phyloP scores from a whole-genome alignment of 2,797 vertebrate genomes.

The Typhlichthys subterraneus region DNA sequence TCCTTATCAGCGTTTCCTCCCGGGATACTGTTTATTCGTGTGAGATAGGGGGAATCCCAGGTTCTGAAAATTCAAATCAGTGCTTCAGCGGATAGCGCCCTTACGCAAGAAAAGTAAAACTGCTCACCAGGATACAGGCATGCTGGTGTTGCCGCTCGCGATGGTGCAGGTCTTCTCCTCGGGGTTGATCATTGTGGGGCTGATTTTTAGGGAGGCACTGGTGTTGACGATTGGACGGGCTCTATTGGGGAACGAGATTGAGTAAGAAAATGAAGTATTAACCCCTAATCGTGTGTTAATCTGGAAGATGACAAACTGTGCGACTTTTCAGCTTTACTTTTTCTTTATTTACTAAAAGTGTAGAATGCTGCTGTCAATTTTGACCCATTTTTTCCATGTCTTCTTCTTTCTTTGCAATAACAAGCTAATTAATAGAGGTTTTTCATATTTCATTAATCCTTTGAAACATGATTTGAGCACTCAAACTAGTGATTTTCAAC shows the following conservation, averaged over 20 bases:
- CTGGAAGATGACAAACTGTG: not conserved
- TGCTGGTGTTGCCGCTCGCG: slow-evolving; percentile 72
- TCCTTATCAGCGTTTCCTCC: slow-evolving; percentile 57
- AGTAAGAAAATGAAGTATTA: not conserved
- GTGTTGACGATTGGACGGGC: slow-evolving; percentile 89
- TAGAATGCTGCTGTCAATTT: too few species aligned
- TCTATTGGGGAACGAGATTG: slow-evolving; percentile 56
- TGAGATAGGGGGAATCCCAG: slow-evolving; percentile 27
- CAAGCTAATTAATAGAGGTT: too few species aligned
- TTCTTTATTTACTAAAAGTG: too few species aligned
- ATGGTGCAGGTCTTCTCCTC: slow-evolving; percentile 87
- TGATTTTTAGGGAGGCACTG: slow-evolving; percentile 80
- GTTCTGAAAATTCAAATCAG: slow-evolving; percentile 14
- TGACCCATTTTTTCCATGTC: too few species aligned
- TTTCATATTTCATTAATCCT: too few species aligned
- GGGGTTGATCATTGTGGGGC: slow-evolving; percentile 90
- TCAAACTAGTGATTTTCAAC: not conserved
- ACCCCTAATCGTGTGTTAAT: not conserved
- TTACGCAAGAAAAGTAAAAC: not conserved
- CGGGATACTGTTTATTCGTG: slow-evolving; percentile 42
- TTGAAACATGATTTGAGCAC: too few species aligned
- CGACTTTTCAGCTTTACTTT: too few species aligned
- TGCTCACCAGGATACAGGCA: slow-evolving; percentile 86
- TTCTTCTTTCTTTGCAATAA: too few species aligned
- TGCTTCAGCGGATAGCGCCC: not conserved